phyloP scores from a whole-genome alignment of 2,113 vertebrate genomes.

The Pampusana beccarii region DNA sequence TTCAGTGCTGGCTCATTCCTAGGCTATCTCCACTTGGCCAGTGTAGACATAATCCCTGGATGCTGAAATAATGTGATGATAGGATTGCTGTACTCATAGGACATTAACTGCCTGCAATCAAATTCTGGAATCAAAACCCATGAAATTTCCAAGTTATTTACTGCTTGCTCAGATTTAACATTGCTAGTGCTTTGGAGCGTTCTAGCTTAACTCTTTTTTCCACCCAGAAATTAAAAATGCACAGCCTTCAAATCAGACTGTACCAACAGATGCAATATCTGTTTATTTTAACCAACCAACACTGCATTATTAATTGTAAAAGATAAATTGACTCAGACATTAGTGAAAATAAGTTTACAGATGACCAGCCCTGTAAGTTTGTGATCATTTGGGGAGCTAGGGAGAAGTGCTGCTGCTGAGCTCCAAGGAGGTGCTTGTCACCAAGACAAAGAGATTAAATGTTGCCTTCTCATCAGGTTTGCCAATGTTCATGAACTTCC shows the following conservation, averaged over 20 bases:
- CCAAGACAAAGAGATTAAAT: neutral
- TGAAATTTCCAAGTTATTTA: neutral
- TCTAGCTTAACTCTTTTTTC: neutral
- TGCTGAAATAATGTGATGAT: neutral
- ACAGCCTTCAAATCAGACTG: neutral
- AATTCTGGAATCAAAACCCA: neutral
- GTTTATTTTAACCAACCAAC: neutral
- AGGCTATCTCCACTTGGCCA: neutral
- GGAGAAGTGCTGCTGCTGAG: neutral
- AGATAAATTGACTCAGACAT: neutral
- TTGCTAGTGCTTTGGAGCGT: neutral
- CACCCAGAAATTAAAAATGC: neutral
- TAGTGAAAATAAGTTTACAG: neutral
- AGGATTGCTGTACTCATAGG: neutral
- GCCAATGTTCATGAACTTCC: neutral
- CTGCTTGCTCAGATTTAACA: neutral
- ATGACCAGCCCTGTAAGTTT: neutral
- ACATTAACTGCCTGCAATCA: neutral
- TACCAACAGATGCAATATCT: neutral
- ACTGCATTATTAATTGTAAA: neutral
- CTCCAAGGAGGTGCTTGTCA: neutral
- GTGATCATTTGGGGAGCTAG: neutral
- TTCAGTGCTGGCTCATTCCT: neutral
- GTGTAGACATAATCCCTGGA: neutral
- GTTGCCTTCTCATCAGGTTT: neutral